Conservation (phyloP, 2,113 vertebrate species). For the Tupaia tana region DNA sequence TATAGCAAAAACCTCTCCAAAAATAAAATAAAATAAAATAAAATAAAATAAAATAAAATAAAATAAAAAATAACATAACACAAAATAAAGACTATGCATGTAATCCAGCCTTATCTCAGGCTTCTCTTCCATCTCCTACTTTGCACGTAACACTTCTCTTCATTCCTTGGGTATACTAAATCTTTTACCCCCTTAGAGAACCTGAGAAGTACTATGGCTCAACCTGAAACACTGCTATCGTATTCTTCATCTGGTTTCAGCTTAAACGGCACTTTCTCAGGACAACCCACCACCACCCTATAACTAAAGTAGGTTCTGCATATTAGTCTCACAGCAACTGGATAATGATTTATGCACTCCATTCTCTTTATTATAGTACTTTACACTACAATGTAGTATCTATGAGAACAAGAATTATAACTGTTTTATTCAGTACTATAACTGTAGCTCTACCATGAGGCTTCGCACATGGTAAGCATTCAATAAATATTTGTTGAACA, state of each 20-base stretch:
- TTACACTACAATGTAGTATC: not conserved
- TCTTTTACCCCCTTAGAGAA: not conserved
- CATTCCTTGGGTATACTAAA: not conserved
- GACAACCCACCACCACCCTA: not conserved
- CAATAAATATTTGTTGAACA: conserved; percentile 6
- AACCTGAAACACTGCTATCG: not conserved
- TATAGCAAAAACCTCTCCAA: too few relatives aligned
- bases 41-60: too few relatives aligned
- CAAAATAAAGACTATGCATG: not conserved
- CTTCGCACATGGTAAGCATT: not conserved
- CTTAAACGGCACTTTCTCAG: conserved; percentile 36
- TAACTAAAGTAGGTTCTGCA: conserved; percentile 4
- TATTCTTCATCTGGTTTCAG: not conserved
- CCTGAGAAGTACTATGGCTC: not conserved
- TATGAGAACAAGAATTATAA: not conserved
- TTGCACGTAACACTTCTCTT: not conserved
- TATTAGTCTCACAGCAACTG: not conserved
- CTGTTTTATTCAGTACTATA: conserved; percentile 2
- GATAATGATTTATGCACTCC: not conserved
- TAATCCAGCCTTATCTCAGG: not conserved
- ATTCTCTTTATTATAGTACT: not conserved
- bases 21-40: too few relatives aligned
- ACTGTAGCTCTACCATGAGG: not conserved
- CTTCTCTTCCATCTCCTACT: not conserved
- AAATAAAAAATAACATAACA: too few relatives aligned